A percentile compares a stretch with the other conserved stretches of the same genome.
Conservation (phyloP, 2,888 invertebrate species). For the Sphecodes monilicornis region DNA sequence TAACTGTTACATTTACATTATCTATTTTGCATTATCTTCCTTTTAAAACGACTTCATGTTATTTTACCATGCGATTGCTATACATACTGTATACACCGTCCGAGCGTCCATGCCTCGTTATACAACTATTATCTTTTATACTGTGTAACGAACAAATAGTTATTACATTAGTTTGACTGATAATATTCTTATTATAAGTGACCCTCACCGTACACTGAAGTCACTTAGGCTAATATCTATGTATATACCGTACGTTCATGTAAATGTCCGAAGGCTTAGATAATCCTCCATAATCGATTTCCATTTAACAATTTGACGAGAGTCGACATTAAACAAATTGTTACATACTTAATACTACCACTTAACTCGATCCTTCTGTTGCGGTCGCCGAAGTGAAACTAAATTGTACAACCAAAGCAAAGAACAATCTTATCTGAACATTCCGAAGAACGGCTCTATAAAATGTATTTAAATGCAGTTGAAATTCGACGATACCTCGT, state of each 20-base stretch:
- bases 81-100: background rate
- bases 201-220: background rate
- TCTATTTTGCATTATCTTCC: background rate
- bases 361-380: background rate
- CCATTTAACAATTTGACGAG: background rate
- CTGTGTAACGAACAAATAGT: background rate
- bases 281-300: background rate
- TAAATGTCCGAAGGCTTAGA: constrained; percentile 2
- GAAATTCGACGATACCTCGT: background rate
- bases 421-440: background rate
- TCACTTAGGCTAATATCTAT: constrained; percentile 1
- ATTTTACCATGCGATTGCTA: background rate
- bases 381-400: background rate
- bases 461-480: background rate
- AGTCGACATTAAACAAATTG: constrained; percentile 1
- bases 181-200: background rate
- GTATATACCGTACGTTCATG: background rate
- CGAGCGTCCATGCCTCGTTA: background rate
- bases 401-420: background rate
- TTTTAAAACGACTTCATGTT: background rate
- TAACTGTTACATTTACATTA: background rate
- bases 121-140: background rate
- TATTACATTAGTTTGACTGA: background rate
- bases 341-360: background rate
- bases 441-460: background rate